Base-by-base conservation (phyloP, 2,888 invertebrate species). In the Drosophila prostipennis region DNA sequence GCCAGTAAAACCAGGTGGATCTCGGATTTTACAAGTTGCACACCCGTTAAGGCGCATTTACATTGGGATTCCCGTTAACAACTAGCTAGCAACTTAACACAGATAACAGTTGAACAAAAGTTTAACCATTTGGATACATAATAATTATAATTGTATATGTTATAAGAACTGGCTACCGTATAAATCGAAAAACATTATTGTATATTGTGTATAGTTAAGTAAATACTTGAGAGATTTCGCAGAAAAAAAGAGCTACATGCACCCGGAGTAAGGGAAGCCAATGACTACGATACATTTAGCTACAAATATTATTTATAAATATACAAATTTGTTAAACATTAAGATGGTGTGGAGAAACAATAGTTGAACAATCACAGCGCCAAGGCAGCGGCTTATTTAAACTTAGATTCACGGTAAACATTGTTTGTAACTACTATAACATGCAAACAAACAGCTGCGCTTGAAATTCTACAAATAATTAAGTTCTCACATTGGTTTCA, bases 281-380 rank as follows among this genome's bases (percentile, higher is more conserved):
- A 29, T 29, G n/a, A 36, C 23, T 49, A 36, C 52, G 49, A 55
- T 52, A 63, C 36, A 42, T n/a, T 45, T 52, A 56, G 36, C 39
- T 63, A 71, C 51, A 36, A 54, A 70, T 61, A 61, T 70, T 54
- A 46, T 23, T 16, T 59, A 63, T 46, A 55, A 56, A 49, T 55
- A 67, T 55, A 64, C 14, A 42, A 37, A 60, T 14, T 43, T 34
- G 59, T 48, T 59, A 39, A 43, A 37, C 53, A 53, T 46, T 53
- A 65, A 61, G 45, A 39, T 63, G 32, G 34, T 39, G 45, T 39
- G 53, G 36, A 61, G 45, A 55, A 55, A 40, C 54, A 65, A 32
- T 29, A 49, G 48, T 51, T 65, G 39, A 51, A 72, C 60, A 57
- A 64, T 73, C 74, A 74, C 72, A 74, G 73, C 73, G 55, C 65